These are phyloP conservation scores for Acleris sparsana DNA, from an alignment of 2,888 invertebrate genomes.

Conservation along the genomic window DNA sequence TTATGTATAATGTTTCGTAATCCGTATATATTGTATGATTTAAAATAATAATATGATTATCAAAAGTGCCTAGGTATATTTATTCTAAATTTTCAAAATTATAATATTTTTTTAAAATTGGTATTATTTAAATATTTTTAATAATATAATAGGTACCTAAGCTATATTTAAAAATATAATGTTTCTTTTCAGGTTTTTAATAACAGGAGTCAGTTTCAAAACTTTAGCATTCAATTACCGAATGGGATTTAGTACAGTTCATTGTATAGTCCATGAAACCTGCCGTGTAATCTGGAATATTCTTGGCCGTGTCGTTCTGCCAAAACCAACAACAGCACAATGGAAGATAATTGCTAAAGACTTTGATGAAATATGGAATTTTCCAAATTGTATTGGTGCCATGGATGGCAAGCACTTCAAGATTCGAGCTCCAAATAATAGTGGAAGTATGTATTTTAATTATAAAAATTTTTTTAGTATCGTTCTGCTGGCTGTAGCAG, in stretches of 20 bases:
- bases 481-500: constrained; percentile 16
- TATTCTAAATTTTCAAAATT: constrained; percentile 1
- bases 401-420: constrained; percentile 7
- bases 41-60: constrained; percentile 9
- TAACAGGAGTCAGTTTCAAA: constrained; percentile 41
- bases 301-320: too few relatives aligned
- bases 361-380: constrained; percentile 20
- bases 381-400: too few relatives aligned
- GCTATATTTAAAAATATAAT: constrained; percentile 40
- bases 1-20: constrained; percentile 34
- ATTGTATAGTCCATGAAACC: constrained; percentile 29
- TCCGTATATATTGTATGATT: constrained; percentile 24
- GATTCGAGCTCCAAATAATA: constrained; percentile 16
- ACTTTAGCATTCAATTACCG: constrained; percentile 40
- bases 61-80: constrained; percentile 19
- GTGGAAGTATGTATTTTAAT: constrained; percentile 5
- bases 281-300: too few relatives aligned
- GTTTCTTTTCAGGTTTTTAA: constrained; percentile 39
- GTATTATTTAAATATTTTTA: constrained; percentile 37
- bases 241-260: constrained; percentile 41
- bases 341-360: constrained; percentile 26
- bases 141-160: constrained; percentile 39
- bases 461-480: not conserved
- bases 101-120: constrained; percentile 36
- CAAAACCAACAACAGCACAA: constrained; percentile 32